Evolutionary conservation across 1,140 invertebrate species (phyloP).

Genomic region (roundworm (Caenorhabditis elegans)): DNA sequence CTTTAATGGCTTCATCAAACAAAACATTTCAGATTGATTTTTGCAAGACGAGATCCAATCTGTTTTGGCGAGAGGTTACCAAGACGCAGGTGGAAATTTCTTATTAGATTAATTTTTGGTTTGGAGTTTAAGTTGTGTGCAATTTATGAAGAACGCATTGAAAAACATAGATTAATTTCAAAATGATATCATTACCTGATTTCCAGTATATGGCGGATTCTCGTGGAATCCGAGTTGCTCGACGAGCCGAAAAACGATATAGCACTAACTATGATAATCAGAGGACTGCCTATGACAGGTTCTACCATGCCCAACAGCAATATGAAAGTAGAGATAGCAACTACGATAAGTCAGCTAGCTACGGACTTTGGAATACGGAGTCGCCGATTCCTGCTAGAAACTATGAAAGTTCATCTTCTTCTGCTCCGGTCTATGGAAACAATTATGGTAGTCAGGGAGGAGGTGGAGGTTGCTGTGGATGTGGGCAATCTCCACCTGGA

Average conservation of each 20-base stretch:
- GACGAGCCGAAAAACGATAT: not conserved
- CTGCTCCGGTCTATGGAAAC: not conserved
- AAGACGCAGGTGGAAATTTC: constrained; percentile 2
- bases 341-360: constrained; percentile 19
- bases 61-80: constrained; percentile 19
- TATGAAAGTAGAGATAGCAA: not conserved
- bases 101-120: not conserved
- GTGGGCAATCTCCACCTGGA: not conserved
- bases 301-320: constrained; percentile 2
- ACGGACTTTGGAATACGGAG: not conserved
- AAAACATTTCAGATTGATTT: not conserved
- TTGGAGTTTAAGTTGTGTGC: not conserved
- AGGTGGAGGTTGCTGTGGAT: not conserved
- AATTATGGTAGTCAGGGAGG: not conserved
- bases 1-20: not conserved
- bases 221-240: not conserved
- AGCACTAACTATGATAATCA: constrained; percentile 8
- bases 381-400: not conserved
- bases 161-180: not conserved
- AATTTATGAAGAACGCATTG: not conserved
- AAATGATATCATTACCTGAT: not conserved
- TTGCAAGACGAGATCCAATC: constrained; percentile 26
- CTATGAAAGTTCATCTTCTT: not conserved
- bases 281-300: not conserved
- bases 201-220: constrained; percentile 11